These are phyloP conservation scores for Enteromius treurensis DNA, from an alignment of 2,797 vertebrate species.

Conservation along the genomic window DNA sequence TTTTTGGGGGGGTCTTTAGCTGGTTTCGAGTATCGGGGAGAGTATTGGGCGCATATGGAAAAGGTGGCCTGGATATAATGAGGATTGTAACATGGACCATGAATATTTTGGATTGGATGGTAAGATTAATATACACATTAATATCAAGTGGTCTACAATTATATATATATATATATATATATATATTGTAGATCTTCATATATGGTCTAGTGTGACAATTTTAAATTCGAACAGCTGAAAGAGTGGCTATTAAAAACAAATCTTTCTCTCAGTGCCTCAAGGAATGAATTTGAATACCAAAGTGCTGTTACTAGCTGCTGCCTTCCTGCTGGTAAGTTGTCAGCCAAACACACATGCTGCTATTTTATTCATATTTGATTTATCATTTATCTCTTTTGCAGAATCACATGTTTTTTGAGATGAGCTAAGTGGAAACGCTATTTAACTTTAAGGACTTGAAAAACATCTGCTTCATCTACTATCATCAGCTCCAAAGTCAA, in stretches of 20 bases:
- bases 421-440: slow-evolving; percentile 71
- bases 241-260: background rate
- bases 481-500: background rate
- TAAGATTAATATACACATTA: slow-evolving; percentile 61
- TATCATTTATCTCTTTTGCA: slow-evolving; percentile 57
- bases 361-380: background rate
- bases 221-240: background rate
- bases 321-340: slow-evolving; percentile 77
- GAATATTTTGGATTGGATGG: slow-evolving; percentile 84
- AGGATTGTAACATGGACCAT: slow-evolving; percentile 81
- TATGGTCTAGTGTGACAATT: background rate
- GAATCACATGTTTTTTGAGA: slow-evolving; percentile 85
- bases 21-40: slow-evolving; percentile 73
- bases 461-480: background rate
- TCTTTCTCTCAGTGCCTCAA: slow-evolving; percentile 69
- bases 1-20: slow-evolving; percentile 58
- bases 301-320: slow-evolving; percentile 75
- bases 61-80: slow-evolving; percentile 81
- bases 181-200: background rate
- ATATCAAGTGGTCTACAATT: background rate
- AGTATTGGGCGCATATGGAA: slow-evolving; percentile 75
- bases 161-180: no score
- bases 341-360: background rate
- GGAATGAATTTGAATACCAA: slow-evolving; percentile 73
- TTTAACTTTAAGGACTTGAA: background rate